These are phyloP conservation scores for Protosalanx chinensis DNA, from an alignment of 2,797 vertebrate genomes.

Conservation along the genomic window DNA sequence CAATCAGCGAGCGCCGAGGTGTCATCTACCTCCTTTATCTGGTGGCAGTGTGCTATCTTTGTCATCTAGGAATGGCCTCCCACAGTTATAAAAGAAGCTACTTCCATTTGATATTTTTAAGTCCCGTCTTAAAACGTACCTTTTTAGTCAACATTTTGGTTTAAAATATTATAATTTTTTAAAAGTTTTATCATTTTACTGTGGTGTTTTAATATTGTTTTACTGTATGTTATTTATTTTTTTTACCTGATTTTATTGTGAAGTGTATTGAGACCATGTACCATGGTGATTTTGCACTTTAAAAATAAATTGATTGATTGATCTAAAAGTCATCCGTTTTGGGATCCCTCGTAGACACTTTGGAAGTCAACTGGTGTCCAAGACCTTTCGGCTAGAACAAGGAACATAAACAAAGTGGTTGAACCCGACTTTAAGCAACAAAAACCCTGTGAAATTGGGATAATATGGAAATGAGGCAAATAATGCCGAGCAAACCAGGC, in stretches of 20 bases:
- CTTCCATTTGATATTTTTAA: too few relatives aligned
- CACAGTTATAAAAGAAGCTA: too few relatives aligned
- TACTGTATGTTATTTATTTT: too few relatives aligned
- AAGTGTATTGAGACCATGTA: too few relatives aligned
- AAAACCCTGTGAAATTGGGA: neutral
- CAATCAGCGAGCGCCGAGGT: constrained; percentile 29
- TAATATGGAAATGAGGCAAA: neutral
- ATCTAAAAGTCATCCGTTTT: constrained; percentile 88
- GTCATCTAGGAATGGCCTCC: constrained; percentile 73
- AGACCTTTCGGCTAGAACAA: constrained; percentile 71
- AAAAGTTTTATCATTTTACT: too few relatives aligned
- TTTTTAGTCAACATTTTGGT: too few relatives aligned
- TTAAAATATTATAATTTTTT: too few relatives aligned
- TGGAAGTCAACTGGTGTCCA: constrained; percentile 93
- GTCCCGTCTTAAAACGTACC: too few relatives aligned
- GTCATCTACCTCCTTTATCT: constrained; percentile 91
- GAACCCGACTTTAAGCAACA: neutral
- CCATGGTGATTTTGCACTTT: too few relatives aligned
- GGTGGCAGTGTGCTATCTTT: constrained; percentile 97
- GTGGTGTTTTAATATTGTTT: too few relatives aligned
- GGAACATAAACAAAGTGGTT: constrained; percentile 3
- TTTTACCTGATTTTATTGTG: too few relatives aligned
- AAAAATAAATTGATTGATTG: too few relatives aligned
- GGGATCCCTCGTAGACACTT: constrained; percentile 91
- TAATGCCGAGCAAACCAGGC: neutral